A percentile compares a stretch with the other conserved stretches of the same genome.
Evolutionary conservation across 2,797 vertebrate species (phyloP).

Genomic region (Phalloptychus januarius): DNA sequence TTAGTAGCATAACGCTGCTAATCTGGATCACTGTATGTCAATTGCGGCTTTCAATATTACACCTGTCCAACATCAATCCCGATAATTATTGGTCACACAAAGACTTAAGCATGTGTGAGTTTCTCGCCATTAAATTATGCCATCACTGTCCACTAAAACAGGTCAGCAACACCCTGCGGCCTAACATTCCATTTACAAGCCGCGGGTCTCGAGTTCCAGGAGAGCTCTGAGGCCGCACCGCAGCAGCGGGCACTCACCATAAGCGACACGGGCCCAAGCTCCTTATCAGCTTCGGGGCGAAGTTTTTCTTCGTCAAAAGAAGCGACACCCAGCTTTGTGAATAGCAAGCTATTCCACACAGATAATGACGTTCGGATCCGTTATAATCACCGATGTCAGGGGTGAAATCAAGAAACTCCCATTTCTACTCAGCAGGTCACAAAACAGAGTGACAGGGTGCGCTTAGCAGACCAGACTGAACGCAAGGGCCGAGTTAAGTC

Average conservation of each 20-base stretch:
- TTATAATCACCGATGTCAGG: constrained; percentile 23
- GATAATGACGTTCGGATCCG: neutral
- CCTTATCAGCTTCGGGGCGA: constrained; percentile 17
- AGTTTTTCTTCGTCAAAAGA: constrained; percentile 50
- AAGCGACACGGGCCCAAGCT: constrained; percentile 43
- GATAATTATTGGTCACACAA: too few relatives aligned
- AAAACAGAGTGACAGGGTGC: constrained; percentile 70
- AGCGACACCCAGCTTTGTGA: constrained; percentile 7
- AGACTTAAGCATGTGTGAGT: accelerated
- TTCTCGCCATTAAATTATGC: accelerated
- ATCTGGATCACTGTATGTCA: neutral
- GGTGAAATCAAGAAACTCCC: constrained; percentile 59
- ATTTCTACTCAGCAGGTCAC: constrained; percentile 37
- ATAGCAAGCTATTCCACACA: neutral
- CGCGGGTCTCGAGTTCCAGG: constrained; percentile 75
- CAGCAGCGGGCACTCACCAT: constrained; percentile 26
- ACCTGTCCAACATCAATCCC: accelerated
- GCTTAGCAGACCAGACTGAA: constrained; percentile 53
- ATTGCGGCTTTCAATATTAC: neutral
- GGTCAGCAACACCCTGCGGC: constrained; percentile 33
- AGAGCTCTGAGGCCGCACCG: constrained; percentile 73
- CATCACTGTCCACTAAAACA: neutral
- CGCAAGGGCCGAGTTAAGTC: constrained; percentile 65
- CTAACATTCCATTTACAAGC: constrained; percentile 36
- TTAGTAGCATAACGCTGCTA: constrained; percentile 33